Conservation (phyloP, 2,797 vertebrate species). For the Tinamus major region DNA sequence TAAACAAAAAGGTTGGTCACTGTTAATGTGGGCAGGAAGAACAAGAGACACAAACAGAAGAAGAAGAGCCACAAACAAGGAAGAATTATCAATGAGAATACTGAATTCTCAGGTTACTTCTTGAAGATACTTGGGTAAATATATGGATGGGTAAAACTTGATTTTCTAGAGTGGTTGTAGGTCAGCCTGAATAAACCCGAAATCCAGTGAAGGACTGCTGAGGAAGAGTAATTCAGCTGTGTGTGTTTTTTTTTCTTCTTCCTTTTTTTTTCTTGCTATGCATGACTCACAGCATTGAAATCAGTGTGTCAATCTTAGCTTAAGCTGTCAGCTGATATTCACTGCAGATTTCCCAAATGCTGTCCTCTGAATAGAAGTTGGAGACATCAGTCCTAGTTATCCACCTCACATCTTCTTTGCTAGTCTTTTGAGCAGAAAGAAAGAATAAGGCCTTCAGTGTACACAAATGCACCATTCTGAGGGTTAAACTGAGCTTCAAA, state of each 20-base stretch:
- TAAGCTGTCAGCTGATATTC: neutral
- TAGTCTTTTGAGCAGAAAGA: neutral
- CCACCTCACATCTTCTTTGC: neutral
- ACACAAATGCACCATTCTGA: neutral
- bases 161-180: neutral
- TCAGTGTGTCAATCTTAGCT: neutral
- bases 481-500: neutral
- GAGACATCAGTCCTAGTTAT: neutral
- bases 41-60: neutral
- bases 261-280: neutral
- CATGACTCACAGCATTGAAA: accelerated
- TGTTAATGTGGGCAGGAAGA: neutral
- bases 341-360: neutral
- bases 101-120: too few species aligned
- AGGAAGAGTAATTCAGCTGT: neutral
- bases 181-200: neutral
- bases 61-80: neutral
- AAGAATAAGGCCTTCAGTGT: neutral
- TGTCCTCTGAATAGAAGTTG: neutral
- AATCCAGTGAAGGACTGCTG: neutral
- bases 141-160: neutral
- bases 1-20: slow-evolving; percentile 1
- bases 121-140: neutral
- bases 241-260: too few species aligned
- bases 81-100: neutral